phyloP scores from a whole-genome alignment of 1,140 invertebrate species.

The Temnothorax curvispinosus region DNA sequence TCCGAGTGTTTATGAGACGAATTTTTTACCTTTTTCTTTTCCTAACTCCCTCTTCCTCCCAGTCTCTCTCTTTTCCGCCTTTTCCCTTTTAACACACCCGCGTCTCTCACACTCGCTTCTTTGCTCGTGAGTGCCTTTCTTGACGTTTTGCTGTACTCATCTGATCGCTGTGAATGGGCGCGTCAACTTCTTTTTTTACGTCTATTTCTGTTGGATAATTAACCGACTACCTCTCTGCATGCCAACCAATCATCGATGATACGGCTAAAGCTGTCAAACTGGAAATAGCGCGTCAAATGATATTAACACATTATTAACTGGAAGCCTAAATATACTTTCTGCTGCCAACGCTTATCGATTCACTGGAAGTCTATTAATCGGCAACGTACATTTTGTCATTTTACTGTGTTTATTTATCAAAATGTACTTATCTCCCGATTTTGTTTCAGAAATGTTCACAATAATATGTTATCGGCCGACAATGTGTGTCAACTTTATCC shows the following conservation, averaged over 20 bases:
- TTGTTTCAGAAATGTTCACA: no score
- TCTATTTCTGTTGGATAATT: constrained; percentile 81
- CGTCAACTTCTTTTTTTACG: constrained; percentile 55
- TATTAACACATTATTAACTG: no score
- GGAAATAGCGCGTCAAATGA: no score
- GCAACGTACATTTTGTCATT: no score
- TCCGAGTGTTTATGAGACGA: constrained; percentile 81
- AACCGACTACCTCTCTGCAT: constrained; percentile 71
- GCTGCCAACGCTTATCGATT: not conserved
- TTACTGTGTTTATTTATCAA: no score
- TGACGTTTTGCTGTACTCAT: constrained; percentile 49
- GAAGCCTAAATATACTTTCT: not conserved
- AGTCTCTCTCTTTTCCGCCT: not conserved
- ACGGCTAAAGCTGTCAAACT: not conserved
- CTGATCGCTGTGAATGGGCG: constrained; percentile 75
- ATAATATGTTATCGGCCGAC: no score
- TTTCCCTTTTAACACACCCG: constrained; percentile 61
- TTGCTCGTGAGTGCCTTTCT: constrained; percentile 68
- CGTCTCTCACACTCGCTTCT: constrained; percentile 20
- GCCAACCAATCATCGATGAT: constrained; percentile 22
- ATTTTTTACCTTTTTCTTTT: constrained; percentile 59
- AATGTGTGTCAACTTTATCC: no score
- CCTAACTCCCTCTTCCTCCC: not conserved
- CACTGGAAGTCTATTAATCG: no score
- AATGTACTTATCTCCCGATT: no score